phyloP scores from a whole-genome alignment of 2,888 invertebrate species.

The Corythucha ciliata region DNA sequence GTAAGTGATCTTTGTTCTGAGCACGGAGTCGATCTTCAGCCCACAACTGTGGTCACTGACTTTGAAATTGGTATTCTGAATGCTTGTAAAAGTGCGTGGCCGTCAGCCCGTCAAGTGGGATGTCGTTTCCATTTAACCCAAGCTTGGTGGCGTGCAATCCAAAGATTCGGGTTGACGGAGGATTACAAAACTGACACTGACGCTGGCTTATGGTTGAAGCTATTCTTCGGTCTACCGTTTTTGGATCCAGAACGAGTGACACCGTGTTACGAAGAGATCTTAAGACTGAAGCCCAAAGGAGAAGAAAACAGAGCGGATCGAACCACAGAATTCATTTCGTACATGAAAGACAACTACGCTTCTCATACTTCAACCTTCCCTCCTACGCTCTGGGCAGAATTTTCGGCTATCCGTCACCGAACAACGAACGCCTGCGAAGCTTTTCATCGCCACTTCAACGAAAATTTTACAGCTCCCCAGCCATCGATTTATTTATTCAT shows the following conservation, averaged over 20 bases:
- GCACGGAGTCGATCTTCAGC: neutral
- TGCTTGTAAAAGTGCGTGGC: neutral
- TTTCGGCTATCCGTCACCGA: neutral
- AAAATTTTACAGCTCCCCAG: neutral
- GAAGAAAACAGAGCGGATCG: too few relatives aligned
- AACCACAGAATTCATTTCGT: too few relatives aligned
- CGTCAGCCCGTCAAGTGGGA: neutral
- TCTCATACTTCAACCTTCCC: too few relatives aligned
- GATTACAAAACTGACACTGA: slow-evolving; percentile 3
- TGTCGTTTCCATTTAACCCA: slow-evolving; percentile 3
- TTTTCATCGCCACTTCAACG: neutral
- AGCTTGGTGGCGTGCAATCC: slow-evolving; percentile 1
- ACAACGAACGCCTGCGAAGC: neutral
- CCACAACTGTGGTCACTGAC: neutral
- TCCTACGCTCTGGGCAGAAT: neutral
- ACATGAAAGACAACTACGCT: too few relatives aligned
- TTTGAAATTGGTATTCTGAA: neutral
- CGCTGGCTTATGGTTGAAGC: neutral
- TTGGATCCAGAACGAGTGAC: too few relatives aligned
- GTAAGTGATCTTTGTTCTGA: neutral
- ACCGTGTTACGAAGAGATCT: too few relatives aligned
- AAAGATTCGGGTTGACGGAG: neutral
- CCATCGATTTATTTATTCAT: neutral
- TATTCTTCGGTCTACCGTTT: neutral
- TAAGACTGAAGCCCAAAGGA: too few relatives aligned